Evolutionary conservation across 2,797 vertebrate species (phyloP).

Genomic region (Pogonophryne albipinna): DNA sequence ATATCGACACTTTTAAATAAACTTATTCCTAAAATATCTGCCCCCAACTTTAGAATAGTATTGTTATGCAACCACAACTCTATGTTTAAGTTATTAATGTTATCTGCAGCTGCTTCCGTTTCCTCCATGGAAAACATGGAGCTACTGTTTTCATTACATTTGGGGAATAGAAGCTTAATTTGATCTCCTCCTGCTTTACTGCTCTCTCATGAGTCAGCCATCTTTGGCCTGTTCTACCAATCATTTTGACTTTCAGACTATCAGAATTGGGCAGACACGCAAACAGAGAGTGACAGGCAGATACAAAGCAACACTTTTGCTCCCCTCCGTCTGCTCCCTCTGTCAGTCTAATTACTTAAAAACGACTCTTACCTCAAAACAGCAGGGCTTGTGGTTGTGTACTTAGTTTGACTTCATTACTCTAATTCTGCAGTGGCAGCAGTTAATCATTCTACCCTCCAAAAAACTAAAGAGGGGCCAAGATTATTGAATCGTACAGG

Average conservation of each 20-base stretch:
- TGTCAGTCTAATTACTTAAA: constrained; percentile 60
- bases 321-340: constrained; percentile 43
- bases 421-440: constrained; percentile 31
- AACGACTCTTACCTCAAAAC: constrained; percentile 57
- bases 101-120: constrained; percentile 21
- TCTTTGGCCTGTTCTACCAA: constrained; percentile 53
- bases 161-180: constrained; percentile 10
- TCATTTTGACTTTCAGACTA: constrained; percentile 61
- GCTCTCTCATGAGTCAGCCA: constrained; percentile 33
- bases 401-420: constrained; percentile 18
- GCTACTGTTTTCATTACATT: constrained; percentile 20
- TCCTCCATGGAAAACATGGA: constrained; percentile 12
- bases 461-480: constrained; percentile 10
- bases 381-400: constrained; percentile 25
- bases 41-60: not conserved
- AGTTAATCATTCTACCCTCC: constrained; percentile 35
- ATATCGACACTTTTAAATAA: not conserved
- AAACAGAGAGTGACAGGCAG: constrained; percentile 67
- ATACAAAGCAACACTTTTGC: constrained; percentile 54
- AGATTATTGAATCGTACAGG: constrained; percentile 1
- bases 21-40: not conserved
- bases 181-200: constrained; percentile 35
- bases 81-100: not conserved
- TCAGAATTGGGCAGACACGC: constrained; percentile 65
- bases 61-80: not conserved